These are phyloP conservation scores for Ectropis crepuscularia DNA, from an alignment of 2,888 invertebrate species.

Conservation along the genomic window DNA sequence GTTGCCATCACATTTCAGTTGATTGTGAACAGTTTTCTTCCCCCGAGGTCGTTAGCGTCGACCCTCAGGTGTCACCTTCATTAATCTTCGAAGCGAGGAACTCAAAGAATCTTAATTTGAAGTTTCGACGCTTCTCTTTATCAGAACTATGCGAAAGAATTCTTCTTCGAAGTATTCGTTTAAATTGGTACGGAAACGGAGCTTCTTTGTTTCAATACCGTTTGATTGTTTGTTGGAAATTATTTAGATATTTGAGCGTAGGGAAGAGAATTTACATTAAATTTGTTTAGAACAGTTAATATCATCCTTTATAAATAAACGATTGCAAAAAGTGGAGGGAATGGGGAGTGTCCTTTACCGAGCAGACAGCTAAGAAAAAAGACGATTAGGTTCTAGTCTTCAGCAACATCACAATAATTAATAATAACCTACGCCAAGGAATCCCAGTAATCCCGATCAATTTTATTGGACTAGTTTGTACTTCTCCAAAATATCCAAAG, in stretches of 20 bases:
- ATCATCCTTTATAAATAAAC: too few relatives aligned
- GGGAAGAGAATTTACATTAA: conserved; percentile 8
- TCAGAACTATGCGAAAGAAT: conserved; percentile 83
- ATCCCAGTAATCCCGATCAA: too few relatives aligned
- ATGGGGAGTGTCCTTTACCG: too few relatives aligned
- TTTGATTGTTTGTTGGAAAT: conserved; percentile 44
- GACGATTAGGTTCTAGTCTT: too few relatives aligned
- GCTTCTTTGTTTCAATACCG: conserved; percentile 42
- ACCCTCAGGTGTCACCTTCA: conserved; percentile 80
- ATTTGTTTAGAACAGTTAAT: too few relatives aligned
- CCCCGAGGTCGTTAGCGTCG: conserved; percentile 69
- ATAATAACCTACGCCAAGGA: too few relatives aligned
- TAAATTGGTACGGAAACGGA: conserved; percentile 65
- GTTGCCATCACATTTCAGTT: conserved; percentile 44
- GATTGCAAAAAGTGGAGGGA: too few relatives aligned
- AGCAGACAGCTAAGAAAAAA: too few relatives aligned
- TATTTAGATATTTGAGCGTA: conserved; percentile 31
- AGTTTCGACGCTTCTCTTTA: conserved; percentile 81
- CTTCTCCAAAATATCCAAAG: too few relatives aligned
- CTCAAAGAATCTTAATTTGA: conserved; percentile 84
- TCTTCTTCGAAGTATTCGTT: conserved; percentile 74
- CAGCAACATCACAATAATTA: too few relatives aligned
- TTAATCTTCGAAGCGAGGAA: conserved; percentile 80
- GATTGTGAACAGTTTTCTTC: conserved; percentile 71
- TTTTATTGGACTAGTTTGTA: too few relatives aligned